Conservation (phyloP, 2,797 vertebrate species). For the Girardinus metallicus region DNA sequence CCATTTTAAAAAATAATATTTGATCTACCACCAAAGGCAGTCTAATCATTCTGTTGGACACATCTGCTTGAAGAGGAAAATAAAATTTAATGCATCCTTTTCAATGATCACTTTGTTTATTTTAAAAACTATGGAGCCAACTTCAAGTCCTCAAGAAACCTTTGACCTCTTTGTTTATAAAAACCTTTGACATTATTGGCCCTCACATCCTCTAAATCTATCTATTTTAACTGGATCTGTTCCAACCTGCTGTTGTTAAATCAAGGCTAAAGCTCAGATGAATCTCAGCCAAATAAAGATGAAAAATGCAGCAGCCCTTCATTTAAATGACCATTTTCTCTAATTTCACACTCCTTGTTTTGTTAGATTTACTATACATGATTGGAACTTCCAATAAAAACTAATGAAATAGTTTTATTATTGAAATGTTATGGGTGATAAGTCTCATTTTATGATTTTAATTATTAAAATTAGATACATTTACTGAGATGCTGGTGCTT, state of each 20-base stretch:
- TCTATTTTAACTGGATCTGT: background rate
- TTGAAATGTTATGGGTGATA: background rate
- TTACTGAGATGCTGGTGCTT: background rate
- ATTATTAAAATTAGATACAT: background rate
- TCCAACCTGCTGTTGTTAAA: background rate
- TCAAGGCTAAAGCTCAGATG: background rate
- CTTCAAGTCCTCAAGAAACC: background rate
- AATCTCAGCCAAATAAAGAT: background rate
- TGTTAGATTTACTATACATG: background rate
- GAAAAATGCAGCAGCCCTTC: background rate
- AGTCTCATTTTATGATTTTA: background rate
- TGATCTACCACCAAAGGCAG: background rate
- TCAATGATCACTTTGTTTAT: background rate
- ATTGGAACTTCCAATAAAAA: background rate
- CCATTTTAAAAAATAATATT: background rate
- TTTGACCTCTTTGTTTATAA: background rate
- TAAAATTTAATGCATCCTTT: background rate
- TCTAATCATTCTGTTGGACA: background rate
- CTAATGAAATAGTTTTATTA: background rate
- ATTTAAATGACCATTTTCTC: background rate
- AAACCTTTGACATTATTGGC: background rate
- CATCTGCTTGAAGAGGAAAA: background rate
- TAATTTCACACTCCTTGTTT: background rate
- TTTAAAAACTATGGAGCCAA: background rate
- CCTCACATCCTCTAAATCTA: background rate